Evolutionary conservation across 37 sponge, comb jelly and placozoan species (phyloP).

Genomic region (Ianthella basta): DNA sequence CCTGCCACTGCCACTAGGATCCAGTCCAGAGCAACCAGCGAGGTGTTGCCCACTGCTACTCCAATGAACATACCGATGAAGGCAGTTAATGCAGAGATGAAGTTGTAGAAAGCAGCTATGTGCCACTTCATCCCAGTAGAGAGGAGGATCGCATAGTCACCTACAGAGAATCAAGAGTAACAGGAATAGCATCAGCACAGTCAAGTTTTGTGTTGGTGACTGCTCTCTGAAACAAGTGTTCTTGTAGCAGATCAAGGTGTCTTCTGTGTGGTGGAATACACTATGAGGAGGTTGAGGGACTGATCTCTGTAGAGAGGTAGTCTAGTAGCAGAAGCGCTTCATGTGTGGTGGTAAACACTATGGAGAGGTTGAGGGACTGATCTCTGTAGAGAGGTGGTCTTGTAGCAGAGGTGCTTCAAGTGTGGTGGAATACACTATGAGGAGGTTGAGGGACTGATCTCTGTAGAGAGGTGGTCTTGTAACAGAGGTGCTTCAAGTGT

Average conservation of each 20-base stretch:
- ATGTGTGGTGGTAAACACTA: too few relatives aligned
- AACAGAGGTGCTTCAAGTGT: too few relatives aligned
- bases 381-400: too few relatives aligned
- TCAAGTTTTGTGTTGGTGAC: background rate
- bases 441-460: too few relatives aligned
- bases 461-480: too few relatives aligned
- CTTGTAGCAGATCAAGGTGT: background rate
- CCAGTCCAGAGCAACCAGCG: constrained; percentile 51
- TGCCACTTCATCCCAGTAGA: constrained; percentile 79
- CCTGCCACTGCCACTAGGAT: constrained; percentile 76
- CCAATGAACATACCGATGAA: constrained; percentile 81
- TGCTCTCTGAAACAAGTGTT: background rate
- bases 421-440: too few relatives aligned
- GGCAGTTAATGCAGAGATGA: constrained; percentile 65
- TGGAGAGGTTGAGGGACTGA: too few relatives aligned
- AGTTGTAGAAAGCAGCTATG: constrained; percentile 72
- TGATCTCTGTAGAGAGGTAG: too few relatives aligned
- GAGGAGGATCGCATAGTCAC: constrained; percentile 81
- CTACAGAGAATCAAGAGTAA: constrained; percentile 34
- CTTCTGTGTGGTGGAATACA: too few relatives aligned
- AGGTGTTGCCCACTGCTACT: constrained; percentile 53
- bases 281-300: too few relatives aligned
- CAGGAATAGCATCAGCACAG: background rate
- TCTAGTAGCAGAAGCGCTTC: too few relatives aligned
- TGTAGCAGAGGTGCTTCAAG: too few relatives aligned